Evolutionary conservation across 1,140 invertebrate genomes (phyloP).

Genomic region (Heterodera carotae): DNA sequence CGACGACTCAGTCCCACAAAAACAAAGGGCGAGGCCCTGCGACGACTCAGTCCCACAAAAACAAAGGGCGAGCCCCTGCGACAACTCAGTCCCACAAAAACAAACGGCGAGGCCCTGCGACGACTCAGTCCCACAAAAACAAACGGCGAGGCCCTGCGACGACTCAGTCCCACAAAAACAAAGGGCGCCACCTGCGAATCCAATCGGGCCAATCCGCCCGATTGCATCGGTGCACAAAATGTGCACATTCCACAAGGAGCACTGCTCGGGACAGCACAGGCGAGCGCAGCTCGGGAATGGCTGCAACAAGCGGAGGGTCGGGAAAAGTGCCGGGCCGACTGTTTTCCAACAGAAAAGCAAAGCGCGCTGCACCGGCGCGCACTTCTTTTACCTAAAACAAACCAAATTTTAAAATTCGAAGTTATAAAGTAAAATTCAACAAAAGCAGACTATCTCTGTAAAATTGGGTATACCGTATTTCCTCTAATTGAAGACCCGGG

Average conservation of each 20-base stretch:
- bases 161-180: too few relatives aligned
- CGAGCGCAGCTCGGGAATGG: slow-evolving; percentile 82
- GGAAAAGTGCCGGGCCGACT: slow-evolving; percentile 91
- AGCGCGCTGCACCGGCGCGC: slow-evolving; percentile 78
- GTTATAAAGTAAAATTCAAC: not conserved
- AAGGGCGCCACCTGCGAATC: slow-evolving; percentile 84
- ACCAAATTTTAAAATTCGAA: too few relatives aligned
- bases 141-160: too few relatives aligned
- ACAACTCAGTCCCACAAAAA: too few relatives aligned
- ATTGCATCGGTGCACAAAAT: slow-evolving; percentile 95
- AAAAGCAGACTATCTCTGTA: not conserved
- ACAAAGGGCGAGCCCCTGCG: too few relatives aligned
- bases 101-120: too few relatives aligned
- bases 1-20: too few relatives aligned
- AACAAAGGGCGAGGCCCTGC: too few relatives aligned
- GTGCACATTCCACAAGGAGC: slow-evolving; percentile 87
- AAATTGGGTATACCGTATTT: too few relatives aligned
- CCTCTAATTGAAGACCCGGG: too few relatives aligned
- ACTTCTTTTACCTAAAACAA: slow-evolving; percentile 72
- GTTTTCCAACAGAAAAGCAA: slow-evolving; percentile 87
- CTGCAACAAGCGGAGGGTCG: slow-evolving; percentile 91
- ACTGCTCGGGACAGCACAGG: slow-evolving; percentile 73
- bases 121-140: too few relatives aligned
- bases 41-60: too few relatives aligned
- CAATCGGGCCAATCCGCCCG: slow-evolving; percentile 94